These are phyloP conservation scores for Megaptera novaeangliae DNA, from an alignment of 2,113 vertebrate genomes.

Conservation along the genomic window DNA sequence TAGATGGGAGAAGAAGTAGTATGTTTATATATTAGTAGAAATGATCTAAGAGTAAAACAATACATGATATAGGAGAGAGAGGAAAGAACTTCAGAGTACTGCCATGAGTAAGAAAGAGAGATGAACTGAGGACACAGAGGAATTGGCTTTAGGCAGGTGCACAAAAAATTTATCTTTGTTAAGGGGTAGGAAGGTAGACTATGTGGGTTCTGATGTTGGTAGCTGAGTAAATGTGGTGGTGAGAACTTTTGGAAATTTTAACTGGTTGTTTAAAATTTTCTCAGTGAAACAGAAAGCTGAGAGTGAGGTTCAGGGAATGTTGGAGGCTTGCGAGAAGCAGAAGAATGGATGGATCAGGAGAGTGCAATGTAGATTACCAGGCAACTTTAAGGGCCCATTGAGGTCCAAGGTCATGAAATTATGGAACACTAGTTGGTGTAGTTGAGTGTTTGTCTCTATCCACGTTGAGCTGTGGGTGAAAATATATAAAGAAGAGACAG, in stretches of 20 bases:
- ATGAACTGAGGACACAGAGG: background rate
- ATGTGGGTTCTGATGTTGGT: background rate
- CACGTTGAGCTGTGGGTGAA: background rate
- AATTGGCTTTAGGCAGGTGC: background rate
- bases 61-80: background rate
- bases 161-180: background rate
- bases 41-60: background rate
- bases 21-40: background rate
- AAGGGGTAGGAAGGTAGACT: background rate
- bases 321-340: background rate
- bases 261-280: background rate
- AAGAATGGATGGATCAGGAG: background rate
- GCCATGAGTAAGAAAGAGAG: background rate
- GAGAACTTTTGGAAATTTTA: background rate
- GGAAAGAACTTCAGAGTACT: background rate
- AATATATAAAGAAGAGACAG: background rate
- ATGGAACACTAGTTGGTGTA: background rate
- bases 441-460: background rate
- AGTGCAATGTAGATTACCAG: background rate
- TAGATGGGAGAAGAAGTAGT: background rate
- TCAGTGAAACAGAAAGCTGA: background rate
- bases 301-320: background rate
- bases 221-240: background rate
- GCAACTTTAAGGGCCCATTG: background rate
- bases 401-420: background rate